Conservation (phyloP, 2,113 vertebrate genomes). For the Bombycilla garrulus region DNA sequence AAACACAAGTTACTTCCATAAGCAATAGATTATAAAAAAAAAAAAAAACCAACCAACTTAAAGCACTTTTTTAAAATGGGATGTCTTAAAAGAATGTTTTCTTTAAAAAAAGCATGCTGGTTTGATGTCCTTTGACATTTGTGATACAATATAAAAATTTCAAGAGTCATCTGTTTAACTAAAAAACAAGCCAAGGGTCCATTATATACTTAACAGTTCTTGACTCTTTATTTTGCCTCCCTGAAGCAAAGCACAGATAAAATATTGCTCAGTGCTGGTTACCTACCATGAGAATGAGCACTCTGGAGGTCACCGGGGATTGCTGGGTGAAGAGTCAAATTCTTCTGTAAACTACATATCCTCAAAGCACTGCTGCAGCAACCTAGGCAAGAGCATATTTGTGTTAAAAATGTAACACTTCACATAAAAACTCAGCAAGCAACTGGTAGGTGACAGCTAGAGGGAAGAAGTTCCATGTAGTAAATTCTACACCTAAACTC, state of each 20-base stretch:
- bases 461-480: background rate
- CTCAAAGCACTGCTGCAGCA: background rate
- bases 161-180: background rate
- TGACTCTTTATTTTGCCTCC: background rate
- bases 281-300: constrained; percentile 47
- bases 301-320: background rate
- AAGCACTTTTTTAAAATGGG: background rate
- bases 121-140: background rate
- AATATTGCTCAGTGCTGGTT: background rate
- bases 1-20: background rate
- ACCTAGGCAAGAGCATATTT: constrained; percentile 23
- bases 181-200: background rate
- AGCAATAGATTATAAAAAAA: background rate
- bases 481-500: background rate
- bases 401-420: background rate
- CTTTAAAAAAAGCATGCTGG: background rate
- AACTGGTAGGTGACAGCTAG: background rate
- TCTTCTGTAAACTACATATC: constrained; percentile 4
- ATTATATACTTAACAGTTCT: background rate
- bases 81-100: background rate
- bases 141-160: background rate
- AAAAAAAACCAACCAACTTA: background rate
- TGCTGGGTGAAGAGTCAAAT: background rate
- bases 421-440: background rate
- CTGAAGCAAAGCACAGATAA: background rate